A percentile compares a stretch with the other conserved stretches of the same genome.
These are phyloP conservation scores for Drymonia ruficornis DNA, from an alignment of 2,888 invertebrate species.

Conservation along the genomic window DNA sequence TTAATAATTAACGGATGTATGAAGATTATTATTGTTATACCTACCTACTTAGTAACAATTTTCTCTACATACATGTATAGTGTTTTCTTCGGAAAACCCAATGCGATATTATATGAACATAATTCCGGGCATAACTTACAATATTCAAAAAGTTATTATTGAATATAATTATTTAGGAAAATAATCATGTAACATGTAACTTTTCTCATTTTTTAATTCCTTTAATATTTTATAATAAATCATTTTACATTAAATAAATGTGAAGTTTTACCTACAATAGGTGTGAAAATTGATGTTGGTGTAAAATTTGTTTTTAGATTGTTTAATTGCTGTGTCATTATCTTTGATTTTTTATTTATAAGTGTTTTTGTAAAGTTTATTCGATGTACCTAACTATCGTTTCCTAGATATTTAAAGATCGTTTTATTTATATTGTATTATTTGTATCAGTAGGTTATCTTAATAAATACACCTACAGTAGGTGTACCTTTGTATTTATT, in stretches of 20 bases:
- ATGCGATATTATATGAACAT: constrained; percentile 3
- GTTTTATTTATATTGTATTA: too few relatives aligned
- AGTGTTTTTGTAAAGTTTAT: constrained; percentile 2
- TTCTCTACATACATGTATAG: background rate
- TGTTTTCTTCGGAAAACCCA: constrained; percentile 30
- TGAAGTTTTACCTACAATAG: constrained; percentile 32
- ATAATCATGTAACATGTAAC: constrained; percentile 32
- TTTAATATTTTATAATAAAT: constrained; percentile 24
- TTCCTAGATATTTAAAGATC: constrained; percentile 9
- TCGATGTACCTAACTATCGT: constrained; percentile 5
- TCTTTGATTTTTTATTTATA: background rate
- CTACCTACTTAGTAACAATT: constrained; percentile 26
- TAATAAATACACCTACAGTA: too few relatives aligned
- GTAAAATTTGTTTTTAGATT: background rate
- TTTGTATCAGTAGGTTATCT: background rate
- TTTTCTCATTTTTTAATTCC: constrained; percentile 24
- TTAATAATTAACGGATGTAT: constrained; percentile 10
- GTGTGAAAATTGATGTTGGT: constrained; percentile 19
- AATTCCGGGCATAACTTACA: too few relatives aligned
- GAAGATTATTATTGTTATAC: constrained; percentile 30
- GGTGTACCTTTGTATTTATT: too few relatives aligned
- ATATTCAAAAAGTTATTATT: constrained; percentile 19
- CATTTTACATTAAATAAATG: constrained; percentile 31
- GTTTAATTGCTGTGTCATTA: background rate
- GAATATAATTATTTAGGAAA: constrained; percentile 18